A percentile compares a stretch with the other conserved stretches of the same genome.
Evolutionary conservation across 2,888 invertebrate genomes (phyloP).

Genomic region (Lasioglossum leucozonium): DNA sequence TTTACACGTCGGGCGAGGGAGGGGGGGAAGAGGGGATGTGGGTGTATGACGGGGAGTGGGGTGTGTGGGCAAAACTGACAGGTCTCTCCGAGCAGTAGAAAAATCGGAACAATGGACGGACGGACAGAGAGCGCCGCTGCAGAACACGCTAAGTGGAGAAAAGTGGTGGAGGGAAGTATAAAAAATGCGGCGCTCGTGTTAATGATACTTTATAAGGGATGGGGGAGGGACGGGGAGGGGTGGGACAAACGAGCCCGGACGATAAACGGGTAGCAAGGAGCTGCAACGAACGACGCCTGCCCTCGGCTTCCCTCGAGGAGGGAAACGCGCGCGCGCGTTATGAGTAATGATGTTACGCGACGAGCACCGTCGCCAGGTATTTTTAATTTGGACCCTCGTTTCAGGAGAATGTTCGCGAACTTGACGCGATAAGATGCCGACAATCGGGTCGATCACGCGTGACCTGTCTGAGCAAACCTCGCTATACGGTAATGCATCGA

Average conservation of each 20-base stretch:
- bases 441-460: not conserved
- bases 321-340: slow-evolving; percentile 17
- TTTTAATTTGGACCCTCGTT: slow-evolving; percentile 31
- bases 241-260: slow-evolving; percentile 60
- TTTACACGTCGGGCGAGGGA: slow-evolving; percentile 9
- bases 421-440: not conserved
- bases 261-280: slow-evolving; percentile 56
- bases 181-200: slow-evolving; percentile 69
- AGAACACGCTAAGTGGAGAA: slow-evolving; percentile 24
- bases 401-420: not conserved
- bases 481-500: not conserved
- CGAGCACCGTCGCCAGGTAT: slow-evolving; percentile 27
- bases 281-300: slow-evolving; percentile 15
- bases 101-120: slow-evolving; percentile 41
- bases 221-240: not conserved
- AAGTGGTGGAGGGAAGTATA: slow-evolving; percentile 30
- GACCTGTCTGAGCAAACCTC: not conserved
- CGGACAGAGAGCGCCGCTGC: not conserved
- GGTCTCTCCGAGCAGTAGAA: slow-evolving; percentile 23
- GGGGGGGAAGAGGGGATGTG: too few relatives aligned
- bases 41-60: not conserved
- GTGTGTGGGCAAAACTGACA: not conserved
- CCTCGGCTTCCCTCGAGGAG: slow-evolving; percentile 11
- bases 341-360: slow-evolving; percentile 63
- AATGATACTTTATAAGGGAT: slow-evolving; percentile 70